Evolutionary conservation across 2,797 vertebrate genomes (phyloP), one percentile per base, ranked within the genome.

Genomic region (Spinibarbus caldwelli): DNA sequence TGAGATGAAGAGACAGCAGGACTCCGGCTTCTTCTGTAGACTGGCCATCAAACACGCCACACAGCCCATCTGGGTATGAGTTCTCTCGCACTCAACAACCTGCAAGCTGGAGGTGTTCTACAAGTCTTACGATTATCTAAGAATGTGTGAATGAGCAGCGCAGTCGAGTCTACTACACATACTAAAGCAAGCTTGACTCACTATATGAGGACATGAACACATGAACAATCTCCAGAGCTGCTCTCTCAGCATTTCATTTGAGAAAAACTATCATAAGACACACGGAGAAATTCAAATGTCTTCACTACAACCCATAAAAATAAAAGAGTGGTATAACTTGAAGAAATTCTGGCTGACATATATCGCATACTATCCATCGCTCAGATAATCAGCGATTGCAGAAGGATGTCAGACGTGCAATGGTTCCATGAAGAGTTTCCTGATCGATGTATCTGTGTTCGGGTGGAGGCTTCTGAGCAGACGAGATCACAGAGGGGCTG

Each of bases 21-120:
- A 99, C 85, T 95, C 97, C 0, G 96, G 97, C 0, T 97, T 94
- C 92, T 99, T 99, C 94, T 98, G 98, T 91, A 93, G 94, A 82
- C 89, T 95, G 71, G 92, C 93, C 0, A 95, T 94, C 2, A 91
- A 86, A 59, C 91, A 91, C 52, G 92, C 91, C 0, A 23, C 5
- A 1, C 95, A 96, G 84, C 96, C 96, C 0, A 86, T 99, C 85
- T 99, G 97, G 98, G 97, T 99, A 92, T 87, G 95, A 78, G 31
- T 5, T 10, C 49, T 78, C 41, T 29, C 29, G 3, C 29, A 31
- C 62, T 64, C 62, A 64, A 31, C 62, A 31, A 64, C 62, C 26
- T 62, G 59, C 59, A 29, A 62, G 59, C 26, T 62, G 59, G 12
- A 62, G 59, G 12, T 29, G n/a, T 12, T 59, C n/a, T 59, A 5